phyloP scores from a whole-genome alignment of 2,113 vertebrate species.

The Osmerus eperlanus region DNA sequence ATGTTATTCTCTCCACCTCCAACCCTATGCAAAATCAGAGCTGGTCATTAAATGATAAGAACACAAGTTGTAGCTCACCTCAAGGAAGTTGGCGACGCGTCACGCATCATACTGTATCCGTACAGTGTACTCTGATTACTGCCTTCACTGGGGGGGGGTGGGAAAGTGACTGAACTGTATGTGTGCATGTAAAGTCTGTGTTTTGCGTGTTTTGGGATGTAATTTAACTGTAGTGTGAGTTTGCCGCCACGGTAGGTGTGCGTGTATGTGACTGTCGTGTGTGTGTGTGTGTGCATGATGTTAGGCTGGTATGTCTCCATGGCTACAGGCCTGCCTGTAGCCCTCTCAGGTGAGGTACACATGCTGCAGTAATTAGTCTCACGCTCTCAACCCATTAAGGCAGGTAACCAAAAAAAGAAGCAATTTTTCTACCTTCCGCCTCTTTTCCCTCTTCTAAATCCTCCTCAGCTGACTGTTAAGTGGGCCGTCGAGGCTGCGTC shows the following conservation, averaged over 20 bases:
- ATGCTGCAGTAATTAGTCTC: conserved; percentile 67
- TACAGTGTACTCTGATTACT: not conserved
- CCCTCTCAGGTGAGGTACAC: conserved; percentile 52
- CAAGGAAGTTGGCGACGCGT: conserved; percentile 18
- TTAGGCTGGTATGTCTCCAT: conserved; percentile 2
- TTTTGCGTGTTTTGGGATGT: not conserved
- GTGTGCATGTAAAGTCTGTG: not conserved
- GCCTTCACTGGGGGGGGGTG: not conserved
- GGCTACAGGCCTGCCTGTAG: conserved; percentile 37
- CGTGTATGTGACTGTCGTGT: not conserved
- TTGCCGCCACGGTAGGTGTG: not conserved
- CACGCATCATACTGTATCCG: not conserved
- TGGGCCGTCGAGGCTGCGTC: conserved; percentile 43
- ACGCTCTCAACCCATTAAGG: conserved; percentile 45
- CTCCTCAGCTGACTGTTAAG: conserved; percentile 46
- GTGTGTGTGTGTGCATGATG: not conserved
- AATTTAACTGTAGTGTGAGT: not conserved
- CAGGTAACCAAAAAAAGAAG: conserved; percentile 40
- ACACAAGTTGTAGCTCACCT: conserved; percentile 35
- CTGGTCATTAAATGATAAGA: conserved; percentile 52
- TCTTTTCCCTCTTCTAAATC: conserved; percentile 29
- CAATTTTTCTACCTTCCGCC: conserved; percentile 1
- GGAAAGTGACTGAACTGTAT: not conserved
- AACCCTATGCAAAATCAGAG: conserved; percentile 24
- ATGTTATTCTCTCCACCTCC: conserved; percentile 34